Evolutionary conservation across 2,113 vertebrate genomes (phyloP), one percentile per base, ranked within the genome.

Genomic region (Chamaea fasciata): DNA sequence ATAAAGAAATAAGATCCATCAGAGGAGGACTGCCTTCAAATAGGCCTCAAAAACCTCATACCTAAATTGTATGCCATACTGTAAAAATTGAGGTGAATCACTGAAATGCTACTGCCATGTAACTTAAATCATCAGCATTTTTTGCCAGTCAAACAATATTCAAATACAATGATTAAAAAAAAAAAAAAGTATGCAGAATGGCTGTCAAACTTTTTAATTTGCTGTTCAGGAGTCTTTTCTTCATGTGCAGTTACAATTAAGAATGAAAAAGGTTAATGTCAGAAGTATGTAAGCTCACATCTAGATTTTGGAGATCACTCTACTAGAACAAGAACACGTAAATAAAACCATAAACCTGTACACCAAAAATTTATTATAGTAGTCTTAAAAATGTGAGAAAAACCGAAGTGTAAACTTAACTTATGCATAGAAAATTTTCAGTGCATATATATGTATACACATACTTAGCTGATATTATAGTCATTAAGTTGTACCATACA

Each of bases 361-460:
- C 14, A 73, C 6, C 30, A 81, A 35, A 62, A 91, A 24, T 35
- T 49, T 39, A 30, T 21, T 10, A 35, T 14, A 65, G 53, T 10
- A n/a, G 12, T 47, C 35, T 76, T 39, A 69, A 69, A 87, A 78
- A 42, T 10, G 2, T 59, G 27, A 75, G 44, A 71, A 41, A 93
- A 81, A 53, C 1, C 0, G 0, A 57, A 57, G 23, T 19, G 10
- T 33, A 42, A 78, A 39, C 74, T 65, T 62, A 75, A 35, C 9
- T 41, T 63, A 28, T 1, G 20, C 11, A 49, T 2, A 53, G 15
- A 27, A 37, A 13, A 37, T 24, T 0, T 69, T 21, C n/a, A 53
- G 7, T 10, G n/a, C 11, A 11, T 19, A 4, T 26, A 46, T 2
- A 41, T 12, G 20, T 39, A 57, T 2, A 57, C 5, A n/a, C 3